Conservation (phyloP, 1,140 invertebrate genomes). For the Thaumetopoea pityocampa region DNA sequence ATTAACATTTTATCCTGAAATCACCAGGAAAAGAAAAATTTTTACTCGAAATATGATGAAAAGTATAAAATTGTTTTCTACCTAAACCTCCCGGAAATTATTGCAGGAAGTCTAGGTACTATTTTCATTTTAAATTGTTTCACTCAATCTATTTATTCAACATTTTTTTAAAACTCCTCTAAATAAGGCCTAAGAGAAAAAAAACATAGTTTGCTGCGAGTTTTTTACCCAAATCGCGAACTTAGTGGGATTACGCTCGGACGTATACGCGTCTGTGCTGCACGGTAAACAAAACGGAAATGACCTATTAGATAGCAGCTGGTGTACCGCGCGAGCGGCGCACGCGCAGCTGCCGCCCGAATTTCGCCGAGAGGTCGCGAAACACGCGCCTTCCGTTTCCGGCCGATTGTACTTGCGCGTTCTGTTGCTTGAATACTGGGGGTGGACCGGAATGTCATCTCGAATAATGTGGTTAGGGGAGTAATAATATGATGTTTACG, state of each 20-base stretch:
- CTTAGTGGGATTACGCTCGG: conserved; percentile 7
- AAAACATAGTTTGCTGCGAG: too few species aligned
- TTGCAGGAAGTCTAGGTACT: too few species aligned
- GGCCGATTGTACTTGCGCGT: conserved; percentile 55
- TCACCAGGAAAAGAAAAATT: too few species aligned
- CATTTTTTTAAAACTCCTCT: too few species aligned
- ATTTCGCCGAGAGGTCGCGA: conserved; percentile 65
- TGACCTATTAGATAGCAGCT: conserved; percentile 66
- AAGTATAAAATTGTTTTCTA: too few species aligned
- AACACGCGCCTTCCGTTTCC: conserved; percentile 71
- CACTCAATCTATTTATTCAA: too few species aligned
- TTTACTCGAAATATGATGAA: too few species aligned
- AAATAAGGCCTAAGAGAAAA: too few species aligned
- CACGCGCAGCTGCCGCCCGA: conserved; percentile 59
- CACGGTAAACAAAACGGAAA: conserved; percentile 47
- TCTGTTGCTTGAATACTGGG: conserved; percentile 22
- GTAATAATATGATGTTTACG: conserved; percentile 9
- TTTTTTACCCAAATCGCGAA: too few species aligned
- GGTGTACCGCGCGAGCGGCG: conserved; percentile 26
- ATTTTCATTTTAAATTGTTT: too few species aligned
- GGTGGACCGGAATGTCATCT: conserved; percentile 45
- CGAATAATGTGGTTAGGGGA: conserved; percentile 11
- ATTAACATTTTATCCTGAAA: too few species aligned
- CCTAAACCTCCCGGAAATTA: too few species aligned
- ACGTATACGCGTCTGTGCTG: conserved; percentile 11